Base-by-base conservation (phyloP, 2,113 vertebrate genomes). In the Gasterosteus nipponicus region DNA sequence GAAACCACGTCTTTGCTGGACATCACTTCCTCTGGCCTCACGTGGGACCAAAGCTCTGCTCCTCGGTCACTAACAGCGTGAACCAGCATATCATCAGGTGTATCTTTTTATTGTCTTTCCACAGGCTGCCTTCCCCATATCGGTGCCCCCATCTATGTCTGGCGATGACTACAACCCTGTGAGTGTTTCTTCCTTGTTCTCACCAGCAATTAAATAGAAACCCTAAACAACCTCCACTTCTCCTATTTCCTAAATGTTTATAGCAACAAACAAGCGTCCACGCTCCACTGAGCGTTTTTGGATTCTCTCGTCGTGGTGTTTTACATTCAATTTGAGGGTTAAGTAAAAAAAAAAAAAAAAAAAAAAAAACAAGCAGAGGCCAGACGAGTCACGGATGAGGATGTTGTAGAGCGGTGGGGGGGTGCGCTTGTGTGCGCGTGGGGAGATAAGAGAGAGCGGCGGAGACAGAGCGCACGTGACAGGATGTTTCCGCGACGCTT, bases 161-260 rank as follows among this genome's bases (percentile, higher is more conserved):
- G 87, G 94, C 2, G 96, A 96, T 86, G 93, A 94, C 75, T 96
- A 92, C 61, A 69, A 91, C 87, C 90, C 93, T 0, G 96, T 98
- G 92, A 97, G 96, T 96, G 19, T 33, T 65, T 54, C 57, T 72
- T 42, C 57, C 10, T 53, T 46, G 11, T 42, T 58, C 3, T 74
- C 1, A 0, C 9, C 22, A 1, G 6, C 57, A 3, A 44, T 58
- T 8, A 49, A 49, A 66, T 10, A 4, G 8, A 73, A 67, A 49
- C 10, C 11, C 3, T 4, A 57, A n/a, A 1, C 22, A 16, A 77
- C 77, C 75, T 81, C 82, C 87, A 76, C 87, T 89, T 85, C 67
- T 77, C 18, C 46, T 39, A 49, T 79, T 82, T 80, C 14, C 16
- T 10, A 22, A 46, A 71, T 59, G 53, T 56, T 33, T 35, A 56